Evolutionary conservation across 53 echinoderm and acorn worm genomes (phyloP), one percentile per base, ranked within the genome.

Genomic region (Stichopus horrens): DNA sequence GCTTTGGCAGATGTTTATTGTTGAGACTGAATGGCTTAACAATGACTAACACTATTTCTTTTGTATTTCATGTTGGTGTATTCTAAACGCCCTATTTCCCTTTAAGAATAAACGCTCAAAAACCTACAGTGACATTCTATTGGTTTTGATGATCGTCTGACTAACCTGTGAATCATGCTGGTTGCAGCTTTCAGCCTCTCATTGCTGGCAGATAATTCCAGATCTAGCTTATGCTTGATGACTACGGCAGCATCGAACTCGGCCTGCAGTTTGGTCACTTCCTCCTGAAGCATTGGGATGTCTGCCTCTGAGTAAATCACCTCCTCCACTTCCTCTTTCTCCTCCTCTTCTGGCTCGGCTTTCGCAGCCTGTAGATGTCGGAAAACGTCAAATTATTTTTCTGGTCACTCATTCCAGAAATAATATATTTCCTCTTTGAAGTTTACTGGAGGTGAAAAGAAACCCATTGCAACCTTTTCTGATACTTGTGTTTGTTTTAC

Each of bases 221-320:
- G 91, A 76, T 99, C 99, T 68, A 99, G 90, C 16, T 94, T 91
- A 66, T 96, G 99, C 52, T 99, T 99, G 23, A 89, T 90, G 4
- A 94, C 96, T 21, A 99, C 99, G 19, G 99, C 93, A 8, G 96
- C 99, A 87, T 99, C 99, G 92, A 99, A 96, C 93, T 94, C 89
- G 57, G 74, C 74, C 90, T 96, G 99, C 7, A 96, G 91, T 55
- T 92, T 90, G 52, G 93, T 92, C 79, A 99, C 94, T 53, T 93
- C 96, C 19, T 90, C 94, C 89, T 96, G 93, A 52, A 99, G 88
- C 51, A 57, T 76, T 5, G 99, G 99, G 74, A 99, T 94, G 58
- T 99, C 99, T 59, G 93, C 99, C 92, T 99, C 99, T 1, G 96
- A 96, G 94, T 99, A 99, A 57, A 94, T 94, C 8, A 89, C 86